Evolutionary conservation across 2,888 invertebrate species (phyloP), one percentile per base, ranked within the genome.

Genomic region (Thymelicus sylvestris): DNA sequence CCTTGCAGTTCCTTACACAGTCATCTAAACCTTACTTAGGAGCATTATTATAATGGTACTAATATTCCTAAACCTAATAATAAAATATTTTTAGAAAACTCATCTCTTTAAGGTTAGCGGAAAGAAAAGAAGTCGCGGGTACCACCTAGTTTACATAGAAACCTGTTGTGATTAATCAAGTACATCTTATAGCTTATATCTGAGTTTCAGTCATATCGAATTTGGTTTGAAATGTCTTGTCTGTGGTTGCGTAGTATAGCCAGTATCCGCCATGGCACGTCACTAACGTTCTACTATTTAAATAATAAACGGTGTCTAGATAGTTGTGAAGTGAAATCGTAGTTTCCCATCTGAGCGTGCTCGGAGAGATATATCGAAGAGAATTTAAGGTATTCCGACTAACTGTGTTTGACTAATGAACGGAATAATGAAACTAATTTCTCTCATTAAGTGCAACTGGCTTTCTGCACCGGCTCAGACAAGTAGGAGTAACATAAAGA

Each of bases 391-490:
- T 71, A 74, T 72, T 70, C 67, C 66, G 48, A 59, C 67, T 67
- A 72, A 48, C 69, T 64, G 71, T 69, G 74, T 75, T 75, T 75
- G 74, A 74, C 64, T 76, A 75, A 76, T 76, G 67, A 75, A 74
- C 72, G 74, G 69, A 72, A 74, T 73, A 73, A 76, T 74, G 72
- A 73, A 74, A 72, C 73, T 75, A 75, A 76, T 75, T 66, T 73
- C 71, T 52, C 64, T 75, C 71, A 74, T 76, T 74, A 74, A 72
- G 62, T 71, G 73, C 73, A 71, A 48, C 65, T 66, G 65, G 66
- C 67, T 68, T 70, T 73, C 67, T 72, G 64, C 67, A 67, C 47
- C 47, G 68, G 55, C 12, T 57, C 31, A 38, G 62, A 47, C 19
- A 19, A 19, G 48, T 41, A 15, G 15, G 7, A 52, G 62, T 62